Conservation (phyloP, 2,888 invertebrate genomes). For the Lithophane leautieri region DNA sequence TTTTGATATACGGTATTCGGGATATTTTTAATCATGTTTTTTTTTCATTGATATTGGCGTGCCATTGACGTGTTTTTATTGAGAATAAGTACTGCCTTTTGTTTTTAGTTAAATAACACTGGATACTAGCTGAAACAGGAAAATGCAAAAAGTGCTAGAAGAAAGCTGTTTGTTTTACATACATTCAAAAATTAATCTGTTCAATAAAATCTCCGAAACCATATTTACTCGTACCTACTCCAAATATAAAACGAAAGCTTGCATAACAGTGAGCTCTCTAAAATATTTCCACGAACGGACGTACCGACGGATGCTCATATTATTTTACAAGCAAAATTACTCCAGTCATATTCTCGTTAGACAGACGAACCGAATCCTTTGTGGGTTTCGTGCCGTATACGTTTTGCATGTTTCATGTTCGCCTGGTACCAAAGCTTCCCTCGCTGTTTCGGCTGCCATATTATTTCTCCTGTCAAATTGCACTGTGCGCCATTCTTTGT, state of each 20-base stretch:
- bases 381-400: constrained; percentile 23
- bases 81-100: not conserved
- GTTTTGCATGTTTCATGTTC: constrained; percentile 28
- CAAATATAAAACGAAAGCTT: constrained; percentile 33
- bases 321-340: constrained; percentile 58
- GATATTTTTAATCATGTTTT: constrained; percentile 31
- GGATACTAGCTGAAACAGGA: not conserved
- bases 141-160: not conserved
- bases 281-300: constrained; percentile 42
- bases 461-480: constrained; percentile 42
- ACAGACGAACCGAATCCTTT: constrained; percentile 56
- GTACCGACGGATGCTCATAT: constrained; percentile 50
- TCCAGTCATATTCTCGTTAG: constrained; percentile 48
- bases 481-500: constrained; percentile 24
- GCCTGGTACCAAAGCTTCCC: constrained; percentile 25
- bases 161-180: not conserved
- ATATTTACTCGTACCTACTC: not conserved
- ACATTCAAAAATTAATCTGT: not conserved
- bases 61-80: not conserved
- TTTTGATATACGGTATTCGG: constrained; percentile 16
- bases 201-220: constrained; percentile 23
- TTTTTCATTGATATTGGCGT: not conserved
- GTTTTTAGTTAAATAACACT: not conserved
- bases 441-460: constrained; percentile 26
- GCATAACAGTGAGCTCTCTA: constrained; percentile 20